Evolutionary conservation across 1,140 invertebrate species (phyloP).

Genomic region (Achroia grisella): DNA sequence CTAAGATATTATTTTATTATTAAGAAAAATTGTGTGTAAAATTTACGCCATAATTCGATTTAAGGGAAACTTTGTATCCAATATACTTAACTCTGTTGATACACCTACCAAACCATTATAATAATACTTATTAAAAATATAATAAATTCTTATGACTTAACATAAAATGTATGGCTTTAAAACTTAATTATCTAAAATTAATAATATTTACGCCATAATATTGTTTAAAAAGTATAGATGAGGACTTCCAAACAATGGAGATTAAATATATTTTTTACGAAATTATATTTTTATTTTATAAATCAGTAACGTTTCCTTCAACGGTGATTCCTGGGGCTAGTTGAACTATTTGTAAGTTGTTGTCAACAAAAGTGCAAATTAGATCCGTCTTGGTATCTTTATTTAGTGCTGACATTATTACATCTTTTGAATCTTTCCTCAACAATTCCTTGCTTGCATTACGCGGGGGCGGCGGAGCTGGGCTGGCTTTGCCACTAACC

Average conservation of each 20-base stretch:
- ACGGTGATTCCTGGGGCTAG: slow-evolving; percentile 79
- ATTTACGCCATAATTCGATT: slow-evolving; percentile 27
- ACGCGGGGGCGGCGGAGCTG: slow-evolving; percentile 54
- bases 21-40: slow-evolving; percentile 9
- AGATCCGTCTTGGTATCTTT: slow-evolving; percentile 44
- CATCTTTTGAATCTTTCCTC: slow-evolving; percentile 33
- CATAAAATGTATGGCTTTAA: slow-evolving; percentile 62
- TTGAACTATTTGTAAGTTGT: slow-evolving; percentile 62
- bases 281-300: slow-evolving; percentile 67
- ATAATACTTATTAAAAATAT: slow-evolving; percentile 28
- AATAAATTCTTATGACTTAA: slow-evolving; percentile 52
- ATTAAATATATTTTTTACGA: slow-evolving; percentile 70
- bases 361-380: slow-evolving; percentile 39
- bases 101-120: slow-evolving; percentile 34
- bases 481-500: slow-evolving; percentile 13
- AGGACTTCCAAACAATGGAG: slow-evolving; percentile 46
- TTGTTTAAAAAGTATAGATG: slow-evolving; percentile 47
- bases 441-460: slow-evolving; percentile 47
- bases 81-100: slow-evolving; percentile 61
- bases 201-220: slow-evolving; percentile 42
- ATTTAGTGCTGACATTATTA: slow-evolving; percentile 36
- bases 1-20: slow-evolving; percentile 24
- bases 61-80: slow-evolving; percentile 42
- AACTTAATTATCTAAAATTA: slow-evolving; percentile 44
- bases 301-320: slow-evolving; percentile 79